phyloP scores from a whole-genome alignment of 35 echinoderm and acorn worm genomes.

The Holothuria glaberrima region DNA sequence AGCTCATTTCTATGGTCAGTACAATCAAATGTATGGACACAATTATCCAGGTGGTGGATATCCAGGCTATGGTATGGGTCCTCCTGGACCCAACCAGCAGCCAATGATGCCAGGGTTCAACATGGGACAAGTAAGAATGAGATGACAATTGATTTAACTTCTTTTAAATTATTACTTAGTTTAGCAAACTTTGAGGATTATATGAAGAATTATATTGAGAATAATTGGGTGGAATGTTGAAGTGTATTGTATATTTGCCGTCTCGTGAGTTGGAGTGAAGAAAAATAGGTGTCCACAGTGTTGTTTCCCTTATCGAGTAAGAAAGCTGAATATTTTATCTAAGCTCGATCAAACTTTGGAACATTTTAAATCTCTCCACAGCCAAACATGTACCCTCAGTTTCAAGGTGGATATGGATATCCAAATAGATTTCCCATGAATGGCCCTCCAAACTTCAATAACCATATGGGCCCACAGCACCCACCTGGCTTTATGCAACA shows the following conservation, averaged over 20 bases:
- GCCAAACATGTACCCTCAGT: constrained; percentile 35
- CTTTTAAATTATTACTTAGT: too few species aligned
- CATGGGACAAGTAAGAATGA: constrained; percentile 33
- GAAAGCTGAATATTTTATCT: too few species aligned
- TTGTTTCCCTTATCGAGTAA: too few species aligned
- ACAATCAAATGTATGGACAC: constrained; percentile 15
- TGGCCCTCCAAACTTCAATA: constrained; percentile 11
- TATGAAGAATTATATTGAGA: too few species aligned
- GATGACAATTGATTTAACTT: too few species aligned
- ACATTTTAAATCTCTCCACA: not conserved
- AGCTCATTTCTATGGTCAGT: constrained; percentile 20
- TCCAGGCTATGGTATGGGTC: constrained; percentile 26
- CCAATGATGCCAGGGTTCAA: constrained; percentile 37
- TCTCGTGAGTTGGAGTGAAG: too few species aligned
- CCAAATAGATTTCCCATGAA: not conserved
- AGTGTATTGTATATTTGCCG: too few species aligned
- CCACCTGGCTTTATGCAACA: not conserved
- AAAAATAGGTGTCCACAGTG: too few species aligned
- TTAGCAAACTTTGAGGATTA: too few species aligned
- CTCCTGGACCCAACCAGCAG: constrained; percentile 3
- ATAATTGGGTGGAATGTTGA: too few species aligned
- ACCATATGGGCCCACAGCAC: not conserved
- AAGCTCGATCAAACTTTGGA: too few species aligned
- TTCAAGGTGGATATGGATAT: constrained; percentile 4
- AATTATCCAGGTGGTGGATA: constrained; percentile 26